A percentile compares a stretch with the other conserved stretches of the same genome.
Conservation (phyloP, 2,113 vertebrate genomes). For the Pachypanchax playfairii region DNA sequence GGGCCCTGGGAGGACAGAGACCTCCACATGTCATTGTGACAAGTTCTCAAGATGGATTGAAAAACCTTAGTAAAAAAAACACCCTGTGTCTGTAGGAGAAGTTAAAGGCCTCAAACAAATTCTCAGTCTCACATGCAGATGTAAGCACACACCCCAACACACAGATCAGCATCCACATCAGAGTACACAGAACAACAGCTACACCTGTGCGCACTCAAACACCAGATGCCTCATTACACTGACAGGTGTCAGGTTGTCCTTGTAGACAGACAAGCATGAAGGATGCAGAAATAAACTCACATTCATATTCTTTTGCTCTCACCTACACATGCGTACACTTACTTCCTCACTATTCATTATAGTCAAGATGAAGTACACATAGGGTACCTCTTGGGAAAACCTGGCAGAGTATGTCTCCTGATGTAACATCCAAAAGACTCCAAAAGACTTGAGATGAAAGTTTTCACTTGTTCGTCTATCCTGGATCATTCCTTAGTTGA, state of each 20-base stretch:
- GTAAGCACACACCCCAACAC: constrained; percentile 13
- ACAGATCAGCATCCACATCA: not conserved
- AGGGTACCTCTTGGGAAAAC: constrained; percentile 22
- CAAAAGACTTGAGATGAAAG: constrained; percentile 19
- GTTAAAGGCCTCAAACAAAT: constrained; percentile 14
- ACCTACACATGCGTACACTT: not conserved
- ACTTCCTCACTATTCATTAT: constrained; percentile 29
- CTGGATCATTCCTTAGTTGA: not conserved
- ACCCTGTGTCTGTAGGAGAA: constrained; percentile 1
- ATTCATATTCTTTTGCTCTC: constrained; percentile 24
- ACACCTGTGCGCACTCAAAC: constrained; percentile 50
- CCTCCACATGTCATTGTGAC: constrained; percentile 64
- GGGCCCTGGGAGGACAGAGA: constrained; percentile 71
- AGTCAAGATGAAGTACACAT: constrained; percentile 23
- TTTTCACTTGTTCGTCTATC: constrained; percentile 8
- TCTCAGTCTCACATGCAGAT: constrained; percentile 15
- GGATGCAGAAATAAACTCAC: constrained; percentile 38
- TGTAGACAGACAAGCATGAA: constrained; percentile 56
- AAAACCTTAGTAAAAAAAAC: constrained; percentile 23
- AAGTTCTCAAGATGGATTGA: constrained; percentile 39
- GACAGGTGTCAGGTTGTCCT: constrained; percentile 62
- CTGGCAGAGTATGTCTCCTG: constrained; percentile 14
- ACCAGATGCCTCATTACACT: constrained; percentile 52
- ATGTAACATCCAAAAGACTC: constrained; percentile 11
- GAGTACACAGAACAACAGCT: constrained; percentile 16